phyloP scores from a whole-genome alignment of 1,140 invertebrate species.

The Drosophila repleta region DNA sequence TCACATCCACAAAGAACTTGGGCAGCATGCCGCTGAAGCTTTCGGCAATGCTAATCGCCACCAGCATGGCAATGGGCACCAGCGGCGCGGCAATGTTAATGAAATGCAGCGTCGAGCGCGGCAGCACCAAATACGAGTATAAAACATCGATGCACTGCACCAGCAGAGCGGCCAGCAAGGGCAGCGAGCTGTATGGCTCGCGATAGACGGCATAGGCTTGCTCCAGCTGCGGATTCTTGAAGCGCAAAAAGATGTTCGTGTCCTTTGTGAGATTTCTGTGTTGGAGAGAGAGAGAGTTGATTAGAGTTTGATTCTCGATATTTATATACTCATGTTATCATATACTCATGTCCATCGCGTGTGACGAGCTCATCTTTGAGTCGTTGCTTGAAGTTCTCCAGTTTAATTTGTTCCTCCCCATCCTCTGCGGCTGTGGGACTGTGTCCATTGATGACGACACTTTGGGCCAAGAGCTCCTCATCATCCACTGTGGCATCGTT shows the following conservation, averaged over 20 bases:
- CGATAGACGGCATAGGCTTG: slow-evolving; percentile 87
- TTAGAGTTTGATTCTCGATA: background rate
- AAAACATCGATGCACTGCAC: slow-evolving; percentile 86
- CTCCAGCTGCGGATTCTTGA: slow-evolving; percentile 88
- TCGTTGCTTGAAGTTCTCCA: slow-evolving; percentile 90
- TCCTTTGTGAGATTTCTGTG: slow-evolving; percentile 87
- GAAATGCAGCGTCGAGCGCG: slow-evolving; percentile 83
- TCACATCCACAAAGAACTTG: slow-evolving; percentile 84
- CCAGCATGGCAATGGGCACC: slow-evolving; percentile 84
- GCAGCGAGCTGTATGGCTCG: slow-evolving; percentile 88
- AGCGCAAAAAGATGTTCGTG: slow-evolving; percentile 87
- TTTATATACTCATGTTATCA: slow-evolving; percentile 62
- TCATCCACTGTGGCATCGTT: slow-evolving; percentile 66
- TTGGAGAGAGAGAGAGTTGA: background rate
- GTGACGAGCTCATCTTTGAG: slow-evolving; percentile 92
- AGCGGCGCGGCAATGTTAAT: slow-evolving; percentile 84
- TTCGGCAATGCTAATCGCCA: slow-evolving; percentile 85
- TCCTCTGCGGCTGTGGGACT: slow-evolving; percentile 57
- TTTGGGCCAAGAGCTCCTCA: slow-evolving; percentile 70
- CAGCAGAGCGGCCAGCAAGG: slow-evolving; percentile 87
- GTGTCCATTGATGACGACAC: slow-evolving; percentile 44
- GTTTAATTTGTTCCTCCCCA: slow-evolving; percentile 84
- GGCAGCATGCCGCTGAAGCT: slow-evolving; percentile 85
- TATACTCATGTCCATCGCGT: slow-evolving; percentile 90
- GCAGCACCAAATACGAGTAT: slow-evolving; percentile 85